Conservation (phyloP, 2,888 invertebrate genomes). For the Phoronis australis region DNA sequence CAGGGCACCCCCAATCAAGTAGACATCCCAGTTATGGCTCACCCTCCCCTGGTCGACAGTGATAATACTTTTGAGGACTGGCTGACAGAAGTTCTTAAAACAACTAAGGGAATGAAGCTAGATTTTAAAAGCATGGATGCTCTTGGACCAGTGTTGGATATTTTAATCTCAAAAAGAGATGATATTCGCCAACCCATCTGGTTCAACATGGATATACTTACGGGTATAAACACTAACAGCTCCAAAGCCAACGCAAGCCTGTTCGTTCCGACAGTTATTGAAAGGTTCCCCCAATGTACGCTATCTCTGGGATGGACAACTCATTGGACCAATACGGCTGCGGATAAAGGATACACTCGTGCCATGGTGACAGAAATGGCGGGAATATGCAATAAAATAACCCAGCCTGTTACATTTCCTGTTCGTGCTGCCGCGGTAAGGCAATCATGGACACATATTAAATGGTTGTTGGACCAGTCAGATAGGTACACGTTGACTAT, state of each 20-base stretch:
- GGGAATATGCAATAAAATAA: slow-evolving; percentile 50
- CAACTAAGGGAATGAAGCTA: slow-evolving; percentile 73
- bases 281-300: slow-evolving; percentile 62
- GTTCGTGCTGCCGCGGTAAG: slow-evolving; percentile 68
- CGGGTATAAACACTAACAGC: slow-evolving; percentile 64
- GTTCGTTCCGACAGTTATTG: slow-evolving; percentile 62
- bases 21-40: slow-evolving; percentile 75
- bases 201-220: slow-evolving; percentile 81
- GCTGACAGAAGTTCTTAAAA: slow-evolving; percentile 58
- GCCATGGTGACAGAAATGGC: slow-evolving; percentile 60
- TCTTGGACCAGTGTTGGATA: slow-evolving; percentile 54
- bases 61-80: slow-evolving; percentile 73
- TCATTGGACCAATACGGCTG: slow-evolving; percentile 59
- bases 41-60: slow-evolving; percentile 69
- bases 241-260: slow-evolving; percentile 58
- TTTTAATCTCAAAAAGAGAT: slow-evolving; percentile 5
- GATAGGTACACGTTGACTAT: slow-evolving; percentile 69
- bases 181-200: slow-evolving; percentile 62
- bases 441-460: slow-evolving; percentile 62
- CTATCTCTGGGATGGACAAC: slow-evolving; percentile 86
- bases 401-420: slow-evolving; percentile 75
- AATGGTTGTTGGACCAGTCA: slow-evolving; percentile 59
- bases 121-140: slow-evolving; percentile 80
- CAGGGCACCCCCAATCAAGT: slow-evolving; percentile 54
- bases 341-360: slow-evolving; percentile 34